Evolutionary conservation across 2,797 vertebrate species (phyloP).

Genomic region (Euphonia xanthogaster): DNA sequence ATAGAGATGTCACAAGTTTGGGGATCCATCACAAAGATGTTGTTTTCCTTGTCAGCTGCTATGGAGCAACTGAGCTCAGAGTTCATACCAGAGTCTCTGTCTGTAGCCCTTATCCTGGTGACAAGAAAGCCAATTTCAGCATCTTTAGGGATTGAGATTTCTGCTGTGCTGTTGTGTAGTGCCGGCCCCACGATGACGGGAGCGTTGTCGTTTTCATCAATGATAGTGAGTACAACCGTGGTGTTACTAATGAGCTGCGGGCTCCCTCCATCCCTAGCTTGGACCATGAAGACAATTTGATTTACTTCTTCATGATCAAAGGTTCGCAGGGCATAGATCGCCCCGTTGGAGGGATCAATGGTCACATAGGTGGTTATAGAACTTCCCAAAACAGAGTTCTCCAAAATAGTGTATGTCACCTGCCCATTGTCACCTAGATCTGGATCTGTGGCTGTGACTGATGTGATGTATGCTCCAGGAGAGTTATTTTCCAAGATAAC

Average conservation of each 20-base stretch:
- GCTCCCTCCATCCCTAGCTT: constrained; percentile 88
- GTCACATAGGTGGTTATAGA: constrained; percentile 93
- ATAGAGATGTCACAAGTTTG: constrained; percentile 92
- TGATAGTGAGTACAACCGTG: constrained; percentile 88
- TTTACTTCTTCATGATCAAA: constrained; percentile 95
- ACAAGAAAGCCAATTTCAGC: constrained; percentile 87
- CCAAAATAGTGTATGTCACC: constrained; percentile 92
- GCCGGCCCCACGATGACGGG: constrained; percentile 87
- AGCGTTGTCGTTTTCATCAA: constrained; percentile 94
- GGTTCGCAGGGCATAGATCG: constrained; percentile 90
- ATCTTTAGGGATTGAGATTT: constrained; percentile 87
- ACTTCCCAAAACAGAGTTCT: constrained; percentile 83
- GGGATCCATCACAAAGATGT: constrained; percentile 88
- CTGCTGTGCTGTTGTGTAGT: constrained; percentile 88
- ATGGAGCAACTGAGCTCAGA: constrained; percentile 92
- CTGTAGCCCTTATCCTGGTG: constrained; percentile 86
- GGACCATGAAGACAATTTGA: constrained; percentile 87
- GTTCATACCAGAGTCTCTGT: constrained; percentile 91
- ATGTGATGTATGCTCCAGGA: constrained; percentile 91
- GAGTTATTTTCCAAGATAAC: constrained; percentile 97
- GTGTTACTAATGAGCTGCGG: constrained; percentile 85
- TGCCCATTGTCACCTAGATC: constrained; percentile 94
- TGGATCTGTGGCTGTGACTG: constrained; percentile 90
- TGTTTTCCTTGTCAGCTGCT: constrained; percentile 85
- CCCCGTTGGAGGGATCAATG: constrained; percentile 92